phyloP scores from a whole-genome alignment of 2,113 vertebrate species.

The Indri indri region DNA sequence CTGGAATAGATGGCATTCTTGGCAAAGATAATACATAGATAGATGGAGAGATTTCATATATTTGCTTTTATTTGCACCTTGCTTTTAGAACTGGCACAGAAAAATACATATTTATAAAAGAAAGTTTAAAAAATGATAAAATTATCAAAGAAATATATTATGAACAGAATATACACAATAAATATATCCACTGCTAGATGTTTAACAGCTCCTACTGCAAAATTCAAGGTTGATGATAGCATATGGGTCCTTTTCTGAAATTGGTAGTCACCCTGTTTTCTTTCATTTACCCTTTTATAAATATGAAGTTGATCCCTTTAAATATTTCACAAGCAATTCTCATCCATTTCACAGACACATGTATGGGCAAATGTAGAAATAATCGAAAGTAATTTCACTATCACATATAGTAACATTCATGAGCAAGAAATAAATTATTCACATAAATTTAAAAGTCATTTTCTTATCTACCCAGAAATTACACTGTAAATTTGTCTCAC shows the following conservation, averaged over 20 bases:
- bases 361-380: too few species aligned
- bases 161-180: neutral
- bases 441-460: neutral
- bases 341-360: neutral
- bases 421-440: neutral
- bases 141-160: neutral
- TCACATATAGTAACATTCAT: neutral
- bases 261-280: neutral
- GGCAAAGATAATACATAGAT: neutral
- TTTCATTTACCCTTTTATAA: neutral
- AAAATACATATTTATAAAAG: neutral
- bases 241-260: neutral
- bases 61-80: neutral
- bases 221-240: neutral
- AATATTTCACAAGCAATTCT: neutral
- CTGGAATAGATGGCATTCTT: neutral
- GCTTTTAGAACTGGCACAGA: neutral
- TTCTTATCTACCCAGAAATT: neutral
- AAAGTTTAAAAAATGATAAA: neutral
- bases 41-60: too few species aligned
- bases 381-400: too few species aligned
- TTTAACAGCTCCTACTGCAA: neutral
- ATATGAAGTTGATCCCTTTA: neutral
- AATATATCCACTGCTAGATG: neutral
- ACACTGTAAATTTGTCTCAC: neutral